Evolutionary conservation across 2,797 vertebrate genomes (phyloP), one percentile per base, ranked within the genome.

Genomic region (Tolypeutes matacus): DNA sequence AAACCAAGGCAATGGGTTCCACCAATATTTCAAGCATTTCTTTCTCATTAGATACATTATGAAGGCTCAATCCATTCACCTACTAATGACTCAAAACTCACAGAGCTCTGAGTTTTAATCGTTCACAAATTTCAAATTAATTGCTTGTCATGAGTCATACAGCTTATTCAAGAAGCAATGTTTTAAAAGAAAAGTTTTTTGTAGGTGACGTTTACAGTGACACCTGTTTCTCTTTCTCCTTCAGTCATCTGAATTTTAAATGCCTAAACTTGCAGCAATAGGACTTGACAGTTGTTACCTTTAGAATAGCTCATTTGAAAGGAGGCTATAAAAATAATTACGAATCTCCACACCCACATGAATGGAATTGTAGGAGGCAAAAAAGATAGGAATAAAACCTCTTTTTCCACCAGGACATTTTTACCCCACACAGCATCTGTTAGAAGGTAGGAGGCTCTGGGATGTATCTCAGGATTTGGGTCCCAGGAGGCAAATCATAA

Each of bases 41-140:
- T 96, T 91, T 86, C 93, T 93, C 97, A 95, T 91, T 85, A 46
- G 65, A 77, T 70, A 49, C 5, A 56, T 89, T 89, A 95, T 53
- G 53, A 98, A 96, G 96, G 85, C 72, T 95, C 96, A 97, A 60
- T 93, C 95, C 96, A 95, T 97, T 97, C 96, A 94, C 93, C 89
- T 93, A 86, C 80, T 94, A 98, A 95, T 98, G 56, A 98, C 83
- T 98, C 95, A 96, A 97, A 96, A 97, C 72, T 96, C 84, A 94
- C 42, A 85, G 92, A 98, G 89, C 58, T 97, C 96, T 95, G 95
- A 97, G 89, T 96, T 95, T 97, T 93, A 98, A 97, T 93, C 91
- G 97, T 97, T 96, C 77, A 80, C 51, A 96, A 96, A 96, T 96
- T 98, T 96, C 95, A 95, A 94, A 97, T 97, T 98, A 98, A 94